Conservation (phyloP, 2,888 invertebrate species). For the Oscheius sp. region DNA sequence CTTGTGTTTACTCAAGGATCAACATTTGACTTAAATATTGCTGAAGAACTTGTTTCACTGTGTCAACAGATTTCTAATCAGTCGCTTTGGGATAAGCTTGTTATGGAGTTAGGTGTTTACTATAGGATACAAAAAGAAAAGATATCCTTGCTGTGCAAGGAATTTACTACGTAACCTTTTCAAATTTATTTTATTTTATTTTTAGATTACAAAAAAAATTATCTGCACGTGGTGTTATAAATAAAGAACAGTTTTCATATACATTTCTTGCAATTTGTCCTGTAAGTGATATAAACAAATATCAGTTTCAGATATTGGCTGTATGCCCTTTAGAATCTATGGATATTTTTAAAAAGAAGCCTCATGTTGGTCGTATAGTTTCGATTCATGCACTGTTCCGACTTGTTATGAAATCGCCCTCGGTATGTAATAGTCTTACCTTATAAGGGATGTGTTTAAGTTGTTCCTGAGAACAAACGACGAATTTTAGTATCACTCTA, state of each 20-base stretch:
- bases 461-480: no score
- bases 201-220: slow-evolving; percentile 12
- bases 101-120: neutral
- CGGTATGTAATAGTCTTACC: neutral
- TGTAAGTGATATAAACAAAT: slow-evolving; percentile 5
- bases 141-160: slow-evolving; percentile 1
- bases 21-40: neutral
- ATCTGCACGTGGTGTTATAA: slow-evolving; percentile 1
- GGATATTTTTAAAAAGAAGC: slow-evolving; percentile 45
- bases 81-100: neutral
- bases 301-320: slow-evolving; percentile 7
- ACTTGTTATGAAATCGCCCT: slow-evolving; percentile 13
- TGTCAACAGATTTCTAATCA: neutral
- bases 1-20: neutral
- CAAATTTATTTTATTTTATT: no score
- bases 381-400: slow-evolving; percentile 53
- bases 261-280: slow-evolving; percentile 25
- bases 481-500: no score
- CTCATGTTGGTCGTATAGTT: slow-evolving; percentile 54
- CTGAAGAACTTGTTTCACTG: slow-evolving; percentile 15
- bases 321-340: slow-evolving; percentile 21
- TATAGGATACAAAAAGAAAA: no score
- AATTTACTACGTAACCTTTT: neutral
- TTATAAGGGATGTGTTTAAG: neutral
- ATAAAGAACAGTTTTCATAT: neutral